These are phyloP conservation scores for Ianthella basta DNA, from an alignment of 37 sponge, comb jelly and placozoan species.

Conservation along the genomic window DNA sequence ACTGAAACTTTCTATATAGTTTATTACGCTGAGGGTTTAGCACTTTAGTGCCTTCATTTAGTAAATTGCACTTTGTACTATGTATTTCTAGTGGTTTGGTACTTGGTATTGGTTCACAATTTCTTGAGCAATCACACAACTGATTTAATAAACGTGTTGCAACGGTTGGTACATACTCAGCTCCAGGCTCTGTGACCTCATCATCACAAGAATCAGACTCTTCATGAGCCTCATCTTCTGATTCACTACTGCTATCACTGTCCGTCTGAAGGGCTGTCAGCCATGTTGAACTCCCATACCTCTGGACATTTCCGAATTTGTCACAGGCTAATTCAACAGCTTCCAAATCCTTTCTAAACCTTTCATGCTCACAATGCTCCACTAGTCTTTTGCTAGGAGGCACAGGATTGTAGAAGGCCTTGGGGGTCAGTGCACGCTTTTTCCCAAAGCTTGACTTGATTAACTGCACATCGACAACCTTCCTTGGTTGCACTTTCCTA, in stretches of 20 bases:
- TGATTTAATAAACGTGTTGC: too few species aligned
- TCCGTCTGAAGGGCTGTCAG: background rate
- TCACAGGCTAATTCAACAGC: background rate
- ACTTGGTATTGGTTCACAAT: too few species aligned
- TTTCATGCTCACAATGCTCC: background rate
- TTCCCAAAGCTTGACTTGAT: background rate
- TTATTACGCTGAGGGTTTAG: too few species aligned
- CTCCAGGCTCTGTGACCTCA: background rate
- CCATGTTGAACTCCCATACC: constrained; percentile 27
- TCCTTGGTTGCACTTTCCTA: constrained; percentile 4
- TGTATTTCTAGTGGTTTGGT: too few species aligned
- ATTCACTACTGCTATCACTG: background rate
- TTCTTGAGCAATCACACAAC: too few species aligned
- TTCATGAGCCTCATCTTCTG: background rate
- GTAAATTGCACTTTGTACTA: too few species aligned
- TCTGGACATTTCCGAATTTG: background rate
- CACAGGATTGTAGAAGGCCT: background rate
- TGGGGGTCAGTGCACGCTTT: background rate
- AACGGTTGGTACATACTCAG: too few species aligned
- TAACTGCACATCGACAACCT: constrained; percentile 8
- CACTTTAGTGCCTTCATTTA: too few species aligned
- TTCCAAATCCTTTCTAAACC: background rate
- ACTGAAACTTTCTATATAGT: too few species aligned
- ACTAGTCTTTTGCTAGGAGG: background rate
- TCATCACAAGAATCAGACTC: background rate